These are phyloP conservation scores for Muntiacus muntjak DNA, from an alignment of 2,113 vertebrate species.

Conservation along the genomic window DNA sequence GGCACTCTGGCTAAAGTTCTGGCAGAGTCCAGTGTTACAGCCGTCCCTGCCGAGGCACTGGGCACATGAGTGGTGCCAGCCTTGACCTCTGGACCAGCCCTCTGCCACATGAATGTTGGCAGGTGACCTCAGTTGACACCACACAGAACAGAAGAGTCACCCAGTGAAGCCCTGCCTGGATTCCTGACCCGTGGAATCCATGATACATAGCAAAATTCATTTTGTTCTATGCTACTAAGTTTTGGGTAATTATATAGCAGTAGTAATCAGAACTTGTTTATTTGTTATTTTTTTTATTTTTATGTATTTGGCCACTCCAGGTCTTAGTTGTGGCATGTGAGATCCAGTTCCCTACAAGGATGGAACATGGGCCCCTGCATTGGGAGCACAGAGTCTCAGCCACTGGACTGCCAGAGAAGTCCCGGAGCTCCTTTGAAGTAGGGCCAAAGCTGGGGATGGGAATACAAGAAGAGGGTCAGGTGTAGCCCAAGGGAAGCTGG, in stretches of 20 bases:
- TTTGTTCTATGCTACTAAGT: not conserved
- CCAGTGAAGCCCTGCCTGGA: not conserved
- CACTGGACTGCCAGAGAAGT: not conserved
- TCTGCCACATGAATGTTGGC: not conserved
- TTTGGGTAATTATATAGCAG: not conserved
- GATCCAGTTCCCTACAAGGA: not conserved
- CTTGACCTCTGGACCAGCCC: not conserved
- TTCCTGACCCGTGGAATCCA: not conserved
- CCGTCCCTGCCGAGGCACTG: not conserved
- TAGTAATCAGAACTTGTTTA: not conserved
- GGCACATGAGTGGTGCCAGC: too few species aligned
- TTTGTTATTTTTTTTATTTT: not conserved
- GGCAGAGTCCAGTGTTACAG: not conserved
- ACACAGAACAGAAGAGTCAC: not conserved
- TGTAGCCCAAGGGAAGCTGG: not conserved
- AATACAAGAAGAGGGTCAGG: accelerated
- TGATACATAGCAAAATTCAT: not conserved
- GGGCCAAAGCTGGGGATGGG: not conserved
- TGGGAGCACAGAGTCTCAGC: not conserved
- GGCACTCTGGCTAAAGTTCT: not conserved
- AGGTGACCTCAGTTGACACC: not conserved
- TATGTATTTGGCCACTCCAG: not conserved
- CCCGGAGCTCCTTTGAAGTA: not conserved
- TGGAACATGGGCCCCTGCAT: not conserved
- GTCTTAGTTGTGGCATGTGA: not conserved